Conservation (phyloP, 2,888 invertebrate species). For the Crossocerus cetratus region DNA sequence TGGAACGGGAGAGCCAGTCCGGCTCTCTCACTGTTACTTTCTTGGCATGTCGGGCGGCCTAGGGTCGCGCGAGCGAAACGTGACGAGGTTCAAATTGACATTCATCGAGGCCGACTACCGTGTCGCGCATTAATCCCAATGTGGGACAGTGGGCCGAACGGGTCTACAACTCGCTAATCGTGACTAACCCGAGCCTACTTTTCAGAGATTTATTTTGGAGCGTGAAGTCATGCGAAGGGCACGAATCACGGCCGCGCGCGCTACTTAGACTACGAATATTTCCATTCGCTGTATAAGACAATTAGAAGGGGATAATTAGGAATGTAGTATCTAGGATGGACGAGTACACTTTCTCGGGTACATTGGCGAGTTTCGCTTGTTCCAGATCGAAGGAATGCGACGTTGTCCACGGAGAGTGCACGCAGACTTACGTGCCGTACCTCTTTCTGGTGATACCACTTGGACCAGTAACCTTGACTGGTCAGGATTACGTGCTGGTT, state of each 20-base stretch:
- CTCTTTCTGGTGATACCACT: conserved; percentile 93
- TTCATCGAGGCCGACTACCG: conserved; percentile 25
- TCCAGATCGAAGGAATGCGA: conserved; percentile 92
- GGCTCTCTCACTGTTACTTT: conserved; percentile 40
- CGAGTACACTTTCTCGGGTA: too few species aligned
- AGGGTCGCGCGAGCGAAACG: too few species aligned
- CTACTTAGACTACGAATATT: too few species aligned
- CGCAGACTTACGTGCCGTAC: conserved; percentile 94
- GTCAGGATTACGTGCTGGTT: conserved; percentile 96
- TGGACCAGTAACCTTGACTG: conserved; percentile 93
- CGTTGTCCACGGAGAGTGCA: conserved; percentile 91
- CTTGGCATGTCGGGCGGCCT: conserved; percentile 22
- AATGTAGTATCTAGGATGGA: too few species aligned
- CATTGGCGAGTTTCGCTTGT: conserved; percentile 52
- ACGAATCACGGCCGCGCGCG: too few species aligned
- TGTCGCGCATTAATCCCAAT: conserved; percentile 40
- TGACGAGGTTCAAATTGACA: conserved; percentile 42
- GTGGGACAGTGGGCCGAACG: conserved; percentile 53
- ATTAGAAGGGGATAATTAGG: too few species aligned
- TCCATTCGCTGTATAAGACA: too few species aligned
- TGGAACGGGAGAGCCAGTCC: background rate
- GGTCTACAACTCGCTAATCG: conserved; percentile 26
- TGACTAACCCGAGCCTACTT: conserved; percentile 47
- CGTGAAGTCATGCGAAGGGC: background rate
- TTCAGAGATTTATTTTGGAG: conserved; percentile 32